Evolutionary conservation across 2,797 vertebrate species (phyloP), one percentile per base, ranked within the genome.

Genomic region (Schizopygopsis malacanthus): DNA sequence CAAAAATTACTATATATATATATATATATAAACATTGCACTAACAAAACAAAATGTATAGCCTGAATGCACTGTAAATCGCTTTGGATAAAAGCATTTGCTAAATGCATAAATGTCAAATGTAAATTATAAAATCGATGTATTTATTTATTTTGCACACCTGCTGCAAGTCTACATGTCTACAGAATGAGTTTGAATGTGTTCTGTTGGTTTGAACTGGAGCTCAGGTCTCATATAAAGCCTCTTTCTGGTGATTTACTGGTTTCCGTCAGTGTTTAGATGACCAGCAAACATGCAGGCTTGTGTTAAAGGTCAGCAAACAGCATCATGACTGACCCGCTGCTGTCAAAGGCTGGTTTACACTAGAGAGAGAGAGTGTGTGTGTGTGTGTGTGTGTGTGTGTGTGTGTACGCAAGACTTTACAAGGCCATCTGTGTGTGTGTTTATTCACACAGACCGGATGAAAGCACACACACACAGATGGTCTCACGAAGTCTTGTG

Each of bases 381-480:
- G 71, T 20, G 50, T 52, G 52, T 2, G 50, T 52, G 15, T n/a
- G 76, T 63, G 47, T 15, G 47, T 75, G 79, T 80, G 77, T 33
- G 2, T 33, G 33, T 33, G 33, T 33, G 33, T 33, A 33, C 33
- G 33, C 33, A 33, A 33, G 33, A 33, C 33, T 33, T 33, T 33
- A 3, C 2, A 33, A 33, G 33, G 33, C 33, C 33, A 33, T 33
- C 33, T 33, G 33, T 33, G 33, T 33, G 33, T 33, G 33, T 33
- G 33, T 33, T 33, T 33, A 33, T 33, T 33, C 33, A 33, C 33
- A 33, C 33, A 33, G 33, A 33, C 33, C 33, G 33, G 33, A 33
- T 3, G 33, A 33, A 33, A 33, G 33, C 33, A 85, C 87, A 87
- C n/a, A 85, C 81, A 85, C 50, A 89, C 87, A 90, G 87, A 89